Base-by-base conservation (phyloP, 2,797 vertebrate genomes). In the Semaprochilodus insignis region DNA sequence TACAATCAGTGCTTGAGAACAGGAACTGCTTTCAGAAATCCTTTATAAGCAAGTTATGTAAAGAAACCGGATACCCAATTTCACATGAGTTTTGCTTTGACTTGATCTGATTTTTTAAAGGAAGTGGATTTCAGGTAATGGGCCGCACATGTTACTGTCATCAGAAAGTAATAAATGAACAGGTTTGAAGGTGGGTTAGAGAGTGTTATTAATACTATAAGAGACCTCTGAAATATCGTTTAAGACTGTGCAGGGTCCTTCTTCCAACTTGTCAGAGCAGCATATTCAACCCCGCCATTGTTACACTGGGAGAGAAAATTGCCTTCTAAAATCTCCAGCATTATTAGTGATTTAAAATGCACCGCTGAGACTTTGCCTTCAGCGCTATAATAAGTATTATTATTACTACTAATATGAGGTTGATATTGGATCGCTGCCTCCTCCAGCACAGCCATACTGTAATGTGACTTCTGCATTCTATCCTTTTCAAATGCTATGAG, bases 131-230 rank as follows among this genome's bases (percentile, higher is more conserved):
- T 74, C 70, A 74, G 52, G 69, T 78, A 78, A 78, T 54, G 25
- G 17, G 6, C 27, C 19, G 36, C n/a, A 19, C 44, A 23, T 0
- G 17, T 55, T 78, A 59, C 59, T 19, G 65, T 40, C 65, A 21
- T 19, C 17, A 15, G 25, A 63, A 31, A 48, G 16, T 62, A 76
- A 83, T 83, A 69, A 83, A 77, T 77, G 19, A 81, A 86, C 60
- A 48, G 54, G 21, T 52, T 34, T 69, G 31, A 78, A 80, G 31
- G 31, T 31, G 31, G 31, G 31, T 31, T 48, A 51, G 75, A 21
- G 17, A 55, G n/a, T n/a, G 67, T 66, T 70, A 82, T 82, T 79
- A 80, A 79, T 67, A 70, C 71, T 52, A n/a, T 44, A 65, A 48
- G 60, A 69, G 66, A 51, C 10, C 23, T 31, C 57, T 57, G 72